A percentile compares a stretch with the other conserved stretches of the same genome.
Conservation (phyloP, 2,797 vertebrate genomes). For the Prunella strophiata region DNA sequence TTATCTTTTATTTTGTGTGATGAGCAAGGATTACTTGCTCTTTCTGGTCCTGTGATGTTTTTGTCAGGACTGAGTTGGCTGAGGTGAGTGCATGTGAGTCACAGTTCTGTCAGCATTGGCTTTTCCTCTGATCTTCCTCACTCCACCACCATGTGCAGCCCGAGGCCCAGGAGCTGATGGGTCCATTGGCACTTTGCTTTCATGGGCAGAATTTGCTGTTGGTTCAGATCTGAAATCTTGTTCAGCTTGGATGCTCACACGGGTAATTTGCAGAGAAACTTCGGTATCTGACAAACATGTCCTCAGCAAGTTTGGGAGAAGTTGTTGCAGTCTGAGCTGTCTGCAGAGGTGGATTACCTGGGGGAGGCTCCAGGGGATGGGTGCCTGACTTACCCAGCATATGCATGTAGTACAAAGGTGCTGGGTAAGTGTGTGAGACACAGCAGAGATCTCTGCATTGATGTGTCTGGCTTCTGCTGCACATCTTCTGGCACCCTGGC, state of each 20-base stretch:
- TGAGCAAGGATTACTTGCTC: background rate
- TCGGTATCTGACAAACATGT: rapidly evolving
- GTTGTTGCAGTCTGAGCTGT: background rate
- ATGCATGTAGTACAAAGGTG: background rate
- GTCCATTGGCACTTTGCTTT: background rate
- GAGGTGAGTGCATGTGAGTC: background rate
- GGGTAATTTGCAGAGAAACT: background rate
- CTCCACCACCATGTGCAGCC: background rate
- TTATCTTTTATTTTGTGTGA: background rate
- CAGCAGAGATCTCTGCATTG: background rate
- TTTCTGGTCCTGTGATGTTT: background rate
- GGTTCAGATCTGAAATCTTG: background rate
- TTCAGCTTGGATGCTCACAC: background rate
- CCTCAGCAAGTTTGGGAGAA: background rate
- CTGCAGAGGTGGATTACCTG: background rate
- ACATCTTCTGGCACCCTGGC: background rate
- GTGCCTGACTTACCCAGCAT: background rate
- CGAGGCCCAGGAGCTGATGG: background rate
- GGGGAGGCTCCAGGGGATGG: too few relatives aligned
- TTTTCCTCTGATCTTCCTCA: background rate
- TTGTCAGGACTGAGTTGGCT: background rate
- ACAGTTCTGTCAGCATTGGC: rapidly evolving
- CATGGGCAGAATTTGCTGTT: background rate
- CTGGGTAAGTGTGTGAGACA: background rate
- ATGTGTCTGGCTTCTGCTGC: background rate